Conservation (phyloP, 30 jellyfish, hydroid and myxozoan species). For the Rhopilema esculentum region DNA sequence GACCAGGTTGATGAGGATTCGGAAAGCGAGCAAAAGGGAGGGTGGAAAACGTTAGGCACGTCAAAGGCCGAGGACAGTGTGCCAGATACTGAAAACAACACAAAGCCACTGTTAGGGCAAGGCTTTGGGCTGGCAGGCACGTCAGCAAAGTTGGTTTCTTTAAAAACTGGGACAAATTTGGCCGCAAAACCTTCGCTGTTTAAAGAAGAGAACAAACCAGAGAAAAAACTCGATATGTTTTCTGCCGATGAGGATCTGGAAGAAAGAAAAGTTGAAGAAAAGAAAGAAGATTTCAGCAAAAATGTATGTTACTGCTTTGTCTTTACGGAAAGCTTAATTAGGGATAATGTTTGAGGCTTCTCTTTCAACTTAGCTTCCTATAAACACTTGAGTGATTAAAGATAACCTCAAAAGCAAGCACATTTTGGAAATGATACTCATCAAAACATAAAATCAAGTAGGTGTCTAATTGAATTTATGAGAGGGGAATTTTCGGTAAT, state of each 20-base stretch:
- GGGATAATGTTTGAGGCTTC: too few relatives aligned
- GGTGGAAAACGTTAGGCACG: slow-evolving; percentile 52
- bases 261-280: not conserved
- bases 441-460: too few relatives aligned
- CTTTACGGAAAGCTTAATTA: too few relatives aligned
- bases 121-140: slow-evolving; percentile 62
- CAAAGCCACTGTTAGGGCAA: slow-evolving; percentile 23
- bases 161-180: slow-evolving; percentile 25
- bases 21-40: slow-evolving; percentile 34
- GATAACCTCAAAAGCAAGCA: too few relatives aligned
- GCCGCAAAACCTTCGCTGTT: slow-evolving; percentile 70
- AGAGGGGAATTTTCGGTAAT: too few relatives aligned
- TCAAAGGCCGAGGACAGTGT: not conserved
- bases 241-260: slow-evolving; percentile 22
- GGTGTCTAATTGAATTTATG: too few relatives aligned
- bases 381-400: too few relatives aligned
- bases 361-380: too few relatives aligned
- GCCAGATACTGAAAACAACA: slow-evolving; percentile 1
- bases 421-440: too few relatives aligned
- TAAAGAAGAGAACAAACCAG: slow-evolving; percentile 64
- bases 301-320: not conserved
- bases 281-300: not conserved
- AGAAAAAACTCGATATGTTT: slow-evolving; percentile 65
- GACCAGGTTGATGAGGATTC: not conserved
- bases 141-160: slow-evolving; percentile 23